These are phyloP conservation scores for Lottia scabra DNA, from an alignment of 2,888 invertebrate genomes.

Conservation along the genomic window DNA sequence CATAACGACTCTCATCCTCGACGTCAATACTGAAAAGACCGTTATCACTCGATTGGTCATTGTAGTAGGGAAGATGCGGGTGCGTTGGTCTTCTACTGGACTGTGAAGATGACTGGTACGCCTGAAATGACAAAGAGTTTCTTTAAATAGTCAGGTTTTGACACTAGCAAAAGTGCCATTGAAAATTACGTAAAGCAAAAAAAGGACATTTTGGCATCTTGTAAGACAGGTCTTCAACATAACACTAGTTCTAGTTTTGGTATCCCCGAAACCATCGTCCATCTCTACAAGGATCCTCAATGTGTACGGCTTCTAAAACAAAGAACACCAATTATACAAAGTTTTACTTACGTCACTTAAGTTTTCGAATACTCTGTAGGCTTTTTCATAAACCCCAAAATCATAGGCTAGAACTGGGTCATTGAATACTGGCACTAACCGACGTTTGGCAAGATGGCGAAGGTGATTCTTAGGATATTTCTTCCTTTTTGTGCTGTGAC, in stretches of 20 bases:
- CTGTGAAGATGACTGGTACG: slow-evolving; percentile 11
- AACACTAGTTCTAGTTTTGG: no score
- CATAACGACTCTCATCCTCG: slow-evolving; percentile 29
- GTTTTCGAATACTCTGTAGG: slow-evolving; percentile 21
- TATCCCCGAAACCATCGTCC: no score
- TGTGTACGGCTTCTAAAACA: no score
- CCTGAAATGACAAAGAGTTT: neutral
- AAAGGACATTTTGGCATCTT: no score
- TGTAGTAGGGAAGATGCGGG: slow-evolving; percentile 13
- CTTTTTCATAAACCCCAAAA: slow-evolving; percentile 14
- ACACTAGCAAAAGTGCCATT: no score
- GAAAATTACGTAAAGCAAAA: no score
- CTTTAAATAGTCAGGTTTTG: no score
- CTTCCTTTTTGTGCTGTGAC: slow-evolving; percentile 19
- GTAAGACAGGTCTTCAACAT: no score
- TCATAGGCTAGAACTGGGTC: slow-evolving; percentile 31
- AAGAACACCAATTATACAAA: no score
- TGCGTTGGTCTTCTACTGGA: slow-evolving; percentile 15
- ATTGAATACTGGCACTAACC: slow-evolving; percentile 18
- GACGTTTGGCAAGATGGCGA: slow-evolving; percentile 20
- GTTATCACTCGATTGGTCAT: slow-evolving; percentile 27
- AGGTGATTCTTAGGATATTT: slow-evolving; percentile 10
- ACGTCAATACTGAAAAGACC: slow-evolving; percentile 26
- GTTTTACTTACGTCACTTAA: slow-evolving; percentile 22
- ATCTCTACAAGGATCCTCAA: no score